Conservation (phyloP, 2,113 vertebrate species). For the Hippocampus abdominalis region DNA sequence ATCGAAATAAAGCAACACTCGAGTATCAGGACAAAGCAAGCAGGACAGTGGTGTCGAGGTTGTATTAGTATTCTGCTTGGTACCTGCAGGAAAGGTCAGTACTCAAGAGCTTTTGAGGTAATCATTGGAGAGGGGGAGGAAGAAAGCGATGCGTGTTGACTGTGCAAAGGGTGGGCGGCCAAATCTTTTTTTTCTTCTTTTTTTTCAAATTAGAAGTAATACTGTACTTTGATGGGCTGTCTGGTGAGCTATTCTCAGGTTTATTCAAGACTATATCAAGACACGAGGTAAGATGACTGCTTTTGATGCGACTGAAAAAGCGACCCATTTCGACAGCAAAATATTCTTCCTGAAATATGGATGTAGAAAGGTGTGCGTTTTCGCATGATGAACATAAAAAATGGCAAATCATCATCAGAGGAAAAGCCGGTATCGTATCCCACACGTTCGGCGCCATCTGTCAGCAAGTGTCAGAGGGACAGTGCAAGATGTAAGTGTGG, state of each 20-base stretch:
- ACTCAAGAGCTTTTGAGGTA: conserved; percentile 22
- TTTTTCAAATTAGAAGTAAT: conserved; percentile 12
- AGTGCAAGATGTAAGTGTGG: conserved; percentile 62
- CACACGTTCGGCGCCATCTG: conserved; percentile 65
- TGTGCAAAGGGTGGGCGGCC: conserved; percentile 15
- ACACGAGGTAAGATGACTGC: neutral
- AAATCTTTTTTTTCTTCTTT: neutral
- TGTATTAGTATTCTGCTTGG: conserved; percentile 43
- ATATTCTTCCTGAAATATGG: neutral
- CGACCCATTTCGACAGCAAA: neutral
- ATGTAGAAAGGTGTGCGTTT: neutral
- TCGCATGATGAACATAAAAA: neutral
- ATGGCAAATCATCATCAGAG: conserved; percentile 25
- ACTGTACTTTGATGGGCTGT: conserved; percentile 13
- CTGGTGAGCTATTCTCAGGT: neutral
- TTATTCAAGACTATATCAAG: neutral
- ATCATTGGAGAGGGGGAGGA: conserved; percentile 14
- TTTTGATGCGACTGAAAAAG: neutral
- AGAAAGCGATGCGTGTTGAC: conserved; percentile 11
- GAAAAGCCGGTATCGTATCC: conserved; percentile 64
- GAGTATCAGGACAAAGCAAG: conserved; percentile 12
- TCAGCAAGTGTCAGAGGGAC: conserved; percentile 54
- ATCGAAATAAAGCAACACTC: neutral
- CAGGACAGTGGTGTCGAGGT: conserved; percentile 5
- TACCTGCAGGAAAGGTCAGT: conserved; percentile 33